Conservation (phyloP, 2,113 vertebrate genomes). For the Salvelinus sp. region DNA sequence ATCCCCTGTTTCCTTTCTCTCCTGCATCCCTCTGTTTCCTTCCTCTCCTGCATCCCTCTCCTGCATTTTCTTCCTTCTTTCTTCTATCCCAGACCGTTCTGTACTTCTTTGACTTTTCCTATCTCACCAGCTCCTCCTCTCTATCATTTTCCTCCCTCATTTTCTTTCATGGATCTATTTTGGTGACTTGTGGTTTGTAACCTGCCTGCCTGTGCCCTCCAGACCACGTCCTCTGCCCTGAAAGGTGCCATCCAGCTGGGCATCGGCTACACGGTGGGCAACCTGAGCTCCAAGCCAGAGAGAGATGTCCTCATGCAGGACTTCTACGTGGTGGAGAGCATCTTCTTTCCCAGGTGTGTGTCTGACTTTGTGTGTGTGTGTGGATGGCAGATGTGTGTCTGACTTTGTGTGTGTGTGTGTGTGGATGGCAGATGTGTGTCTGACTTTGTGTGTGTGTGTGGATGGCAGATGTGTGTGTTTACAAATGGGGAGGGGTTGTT, state of each 20-base stretch:
- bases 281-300: constrained; percentile 97
- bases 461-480: neutral
- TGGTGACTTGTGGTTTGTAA: neutral
- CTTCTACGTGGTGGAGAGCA: constrained; percentile 97
- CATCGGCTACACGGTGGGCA: constrained; percentile 96
- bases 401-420: constrained; percentile 9
- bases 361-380: neutral
- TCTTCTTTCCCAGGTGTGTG: constrained; percentile 93
- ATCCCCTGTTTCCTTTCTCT: too few species aligned
- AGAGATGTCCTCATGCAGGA: constrained; percentile 99
- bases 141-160: neutral
- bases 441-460: neutral
- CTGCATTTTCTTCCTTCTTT: neutral
- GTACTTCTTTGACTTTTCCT: too few species aligned
- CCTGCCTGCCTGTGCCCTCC: constrained; percentile 23
- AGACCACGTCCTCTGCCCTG: constrained; percentile 96
- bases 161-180: neutral
- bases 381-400: constrained; percentile 69
- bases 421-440: constrained; percentile 3
- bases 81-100: too few species aligned
- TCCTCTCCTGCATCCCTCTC: too few species aligned
- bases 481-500: too few species aligned
- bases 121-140: too few species aligned
- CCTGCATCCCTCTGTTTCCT: neutral
- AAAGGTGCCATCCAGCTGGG: constrained; percentile 97